phyloP scores from a whole-genome alignment of 2,797 vertebrate species.

The Pempheris klunzingeri region DNA sequence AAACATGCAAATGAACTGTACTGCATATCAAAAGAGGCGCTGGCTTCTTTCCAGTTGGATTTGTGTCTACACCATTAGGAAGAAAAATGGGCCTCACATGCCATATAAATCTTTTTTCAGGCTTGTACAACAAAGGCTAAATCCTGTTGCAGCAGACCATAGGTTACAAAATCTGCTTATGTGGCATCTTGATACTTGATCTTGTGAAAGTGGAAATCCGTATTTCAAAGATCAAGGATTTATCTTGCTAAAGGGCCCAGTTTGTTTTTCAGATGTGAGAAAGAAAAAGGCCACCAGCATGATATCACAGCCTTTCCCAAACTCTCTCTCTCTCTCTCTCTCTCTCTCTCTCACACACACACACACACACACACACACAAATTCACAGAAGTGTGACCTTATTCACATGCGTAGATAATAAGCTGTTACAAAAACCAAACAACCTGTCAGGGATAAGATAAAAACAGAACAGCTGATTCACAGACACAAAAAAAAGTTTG shows the following conservation, averaged over 20 bases:
- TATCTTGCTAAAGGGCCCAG: slow-evolving; percentile 46
- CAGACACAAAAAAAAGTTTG: slow-evolving; percentile 52
- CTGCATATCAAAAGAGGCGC: background rate
- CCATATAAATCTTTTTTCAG: background rate
- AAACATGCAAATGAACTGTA: slow-evolving; percentile 1
- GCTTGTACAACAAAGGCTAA: background rate
- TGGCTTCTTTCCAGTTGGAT: background rate
- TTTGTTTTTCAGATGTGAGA: slow-evolving; percentile 74
- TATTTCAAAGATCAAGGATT: slow-evolving; percentile 55
- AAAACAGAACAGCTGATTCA: slow-evolving; percentile 77
- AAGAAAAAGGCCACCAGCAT: slow-evolving; percentile 73
- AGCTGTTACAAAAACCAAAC: slow-evolving; percentile 85
- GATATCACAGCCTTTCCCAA: slow-evolving; percentile 37
- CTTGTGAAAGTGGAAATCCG: slow-evolving; percentile 57
- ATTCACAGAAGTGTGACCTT: slow-evolving; percentile 67
- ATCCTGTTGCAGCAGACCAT: background rate
- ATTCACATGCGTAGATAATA: slow-evolving; percentile 78
- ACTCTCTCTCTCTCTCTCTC: slow-evolving; percentile 14
- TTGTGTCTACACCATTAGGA: background rate
- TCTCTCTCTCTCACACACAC: slow-evolving; percentile 13
- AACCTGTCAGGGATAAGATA: slow-evolving; percentile 84
- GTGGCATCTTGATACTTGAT: slow-evolving; percentile 28
- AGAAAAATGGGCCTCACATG: slow-evolving; percentile 11
- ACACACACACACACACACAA: slow-evolving; percentile 31
- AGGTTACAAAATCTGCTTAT: slow-evolving; percentile 15